Percentiles rank a stretch among this genome's conserved stretches.
phyloP scores from a whole-genome alignment of 2,797 vertebrate species.

The Acridotheres tristis region DNA sequence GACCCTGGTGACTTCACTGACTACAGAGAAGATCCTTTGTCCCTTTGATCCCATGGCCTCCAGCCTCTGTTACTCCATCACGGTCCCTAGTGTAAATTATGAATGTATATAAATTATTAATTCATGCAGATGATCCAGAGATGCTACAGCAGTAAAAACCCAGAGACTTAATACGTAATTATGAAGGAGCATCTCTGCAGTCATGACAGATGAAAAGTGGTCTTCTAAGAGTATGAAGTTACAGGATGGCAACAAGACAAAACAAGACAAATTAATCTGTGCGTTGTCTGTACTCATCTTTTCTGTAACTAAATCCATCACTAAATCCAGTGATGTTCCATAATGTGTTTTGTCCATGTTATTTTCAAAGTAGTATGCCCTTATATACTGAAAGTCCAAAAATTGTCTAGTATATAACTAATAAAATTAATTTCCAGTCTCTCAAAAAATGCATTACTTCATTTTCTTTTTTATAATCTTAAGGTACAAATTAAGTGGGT shows the following conservation, averaged over 20 bases:
- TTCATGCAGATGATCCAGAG: not conserved
- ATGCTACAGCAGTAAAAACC: not conserved
- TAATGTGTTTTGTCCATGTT: not conserved
- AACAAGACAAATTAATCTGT: not conserved
- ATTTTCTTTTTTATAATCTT: not conserved
- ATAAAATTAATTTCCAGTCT: not conserved
- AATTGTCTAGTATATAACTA: not conserved
- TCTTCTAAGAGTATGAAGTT: not conserved
- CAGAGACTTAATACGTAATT: not conserved
- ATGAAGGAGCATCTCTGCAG: not conserved
- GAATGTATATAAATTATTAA: not conserved
- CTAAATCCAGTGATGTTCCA: not conserved
- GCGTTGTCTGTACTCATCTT: rapidly evolving
- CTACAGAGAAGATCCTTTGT: not conserved
- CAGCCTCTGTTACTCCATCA: not conserved
- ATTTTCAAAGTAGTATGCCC: not conserved
- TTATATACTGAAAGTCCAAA: not conserved
- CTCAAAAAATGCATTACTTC: not conserved
- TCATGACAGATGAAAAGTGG: not conserved
- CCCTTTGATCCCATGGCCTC: not conserved
- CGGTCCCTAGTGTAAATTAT: not conserved
- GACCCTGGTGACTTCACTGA: not conserved
- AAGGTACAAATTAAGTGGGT: not conserved
- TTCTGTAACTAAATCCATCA: not conserved
- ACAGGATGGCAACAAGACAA: not conserved